These are phyloP conservation scores for Heliconius eleuchia DNA, from an alignment of 1,140 invertebrate genomes.

Conservation along the genomic window DNA sequence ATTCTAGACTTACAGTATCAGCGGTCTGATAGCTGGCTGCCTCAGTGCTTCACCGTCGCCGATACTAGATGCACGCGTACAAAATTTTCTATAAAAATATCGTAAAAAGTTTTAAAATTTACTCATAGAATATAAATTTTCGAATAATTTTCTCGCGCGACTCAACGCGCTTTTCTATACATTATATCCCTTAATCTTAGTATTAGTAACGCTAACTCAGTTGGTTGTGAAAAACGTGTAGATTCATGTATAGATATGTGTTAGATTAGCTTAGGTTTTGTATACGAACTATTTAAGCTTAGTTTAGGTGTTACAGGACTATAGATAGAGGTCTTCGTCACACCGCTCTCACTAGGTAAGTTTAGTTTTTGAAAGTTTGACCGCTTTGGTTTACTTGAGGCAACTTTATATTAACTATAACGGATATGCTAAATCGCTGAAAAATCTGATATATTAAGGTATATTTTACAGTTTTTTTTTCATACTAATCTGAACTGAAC, in stretches of 20 bases:
- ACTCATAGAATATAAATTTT: slow-evolving; percentile 15
- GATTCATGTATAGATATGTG: slow-evolving; percentile 40
- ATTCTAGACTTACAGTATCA: slow-evolving; percentile 68
- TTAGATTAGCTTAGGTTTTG: slow-evolving; percentile 43
- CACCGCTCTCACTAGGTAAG: slow-evolving; percentile 31
- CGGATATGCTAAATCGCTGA: neutral
- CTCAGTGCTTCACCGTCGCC: slow-evolving; percentile 66
- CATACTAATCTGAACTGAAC: too few relatives aligned
- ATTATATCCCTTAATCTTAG: slow-evolving; percentile 20
- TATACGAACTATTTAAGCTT: slow-evolving; percentile 38
- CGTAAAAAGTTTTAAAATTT: slow-evolving; percentile 50
- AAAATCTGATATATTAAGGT: neutral
- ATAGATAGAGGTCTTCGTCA: slow-evolving; percentile 28
- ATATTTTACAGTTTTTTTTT: neutral
- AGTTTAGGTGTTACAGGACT: slow-evolving; percentile 34
- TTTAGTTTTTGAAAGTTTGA: slow-evolving; percentile 6
- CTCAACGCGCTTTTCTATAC: neutral
- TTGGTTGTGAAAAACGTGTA: slow-evolving; percentile 50
- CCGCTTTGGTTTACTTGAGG: neutral
- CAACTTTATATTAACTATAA: neutral
- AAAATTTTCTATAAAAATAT: slow-evolving; percentile 44
- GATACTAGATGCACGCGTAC: slow-evolving; percentile 62
- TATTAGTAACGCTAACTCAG: slow-evolving; percentile 44
- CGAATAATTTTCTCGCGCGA: slow-evolving; percentile 6
- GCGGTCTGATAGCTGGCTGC: slow-evolving; percentile 59